phyloP scores from a whole-genome alignment of 2,888 invertebrate genomes.

The Acholoe squamosa region DNA sequence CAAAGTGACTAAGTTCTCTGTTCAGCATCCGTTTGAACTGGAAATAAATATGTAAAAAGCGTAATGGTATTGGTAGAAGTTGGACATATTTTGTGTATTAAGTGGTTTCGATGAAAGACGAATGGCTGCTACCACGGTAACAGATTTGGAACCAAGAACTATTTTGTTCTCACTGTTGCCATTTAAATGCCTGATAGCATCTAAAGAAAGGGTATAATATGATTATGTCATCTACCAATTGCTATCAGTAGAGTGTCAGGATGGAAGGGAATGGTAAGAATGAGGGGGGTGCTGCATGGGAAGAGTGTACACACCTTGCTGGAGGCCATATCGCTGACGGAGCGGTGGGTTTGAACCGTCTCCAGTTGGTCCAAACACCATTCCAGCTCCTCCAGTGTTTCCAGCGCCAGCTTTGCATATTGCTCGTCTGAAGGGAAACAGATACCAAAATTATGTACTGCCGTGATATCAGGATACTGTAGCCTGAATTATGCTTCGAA shows the following conservation, averaged over 20 bases:
- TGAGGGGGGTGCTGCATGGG: neutral
- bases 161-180: too few species aligned
- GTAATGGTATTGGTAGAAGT: neutral
- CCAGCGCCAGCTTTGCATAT: slow-evolving; percentile 95
- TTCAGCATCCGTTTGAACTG: slow-evolving; percentile 99
- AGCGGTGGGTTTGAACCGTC: slow-evolving; percentile 99
- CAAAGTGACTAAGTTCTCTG: slow-evolving; percentile 99
- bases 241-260: neutral
- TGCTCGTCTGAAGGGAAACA: slow-evolving; percentile 88
- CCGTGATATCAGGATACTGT: too few species aligned
- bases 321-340: slow-evolving; percentile 99
- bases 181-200: too few species aligned
- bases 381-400: slow-evolving; percentile 99
- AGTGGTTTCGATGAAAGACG: too few species aligned
- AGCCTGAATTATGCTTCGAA: too few species aligned
- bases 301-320: slow-evolving; percentile 90
- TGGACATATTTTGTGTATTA: too few species aligned
- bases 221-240: too few species aligned
- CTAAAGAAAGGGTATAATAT: too few species aligned
- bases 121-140: too few species aligned
- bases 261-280: neutral
- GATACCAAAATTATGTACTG: neutral
- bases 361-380: slow-evolving; percentile 99
- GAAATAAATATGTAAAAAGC: slow-evolving; percentile 82
- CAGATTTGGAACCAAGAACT: too few species aligned